Conservation (phyloP, 2,113 vertebrate genomes). For the Vidua chalybeata region DNA sequence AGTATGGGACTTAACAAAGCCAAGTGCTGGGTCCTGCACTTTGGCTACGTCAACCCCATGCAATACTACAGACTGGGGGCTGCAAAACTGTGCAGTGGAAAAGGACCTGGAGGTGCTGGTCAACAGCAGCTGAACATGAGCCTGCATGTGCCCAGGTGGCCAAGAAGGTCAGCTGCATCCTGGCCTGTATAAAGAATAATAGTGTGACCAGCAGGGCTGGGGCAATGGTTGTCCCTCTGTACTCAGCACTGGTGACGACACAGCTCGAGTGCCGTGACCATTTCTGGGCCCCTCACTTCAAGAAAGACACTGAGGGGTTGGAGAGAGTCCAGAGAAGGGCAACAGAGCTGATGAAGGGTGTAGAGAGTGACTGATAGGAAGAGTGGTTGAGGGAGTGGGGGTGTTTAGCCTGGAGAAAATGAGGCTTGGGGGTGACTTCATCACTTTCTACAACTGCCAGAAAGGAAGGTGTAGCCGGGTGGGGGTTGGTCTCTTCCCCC, state of each 20-base stretch:
- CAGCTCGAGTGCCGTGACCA: neutral
- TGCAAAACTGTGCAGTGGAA: neutral
- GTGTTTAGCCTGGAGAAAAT: neutral
- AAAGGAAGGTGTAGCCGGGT: neutral
- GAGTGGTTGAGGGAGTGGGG: neutral
- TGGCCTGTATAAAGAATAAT: accelerated
- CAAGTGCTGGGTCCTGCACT: neutral
- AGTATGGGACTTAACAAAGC: neutral
- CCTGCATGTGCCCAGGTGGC: neutral
- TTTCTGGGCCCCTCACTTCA: neutral
- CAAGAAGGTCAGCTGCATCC: neutral
- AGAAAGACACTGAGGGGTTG: neutral
- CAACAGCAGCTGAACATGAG: neutral
- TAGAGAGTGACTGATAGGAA: neutral
- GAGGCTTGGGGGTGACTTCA: neutral
- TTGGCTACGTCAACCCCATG: neutral
- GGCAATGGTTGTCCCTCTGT: neutral
- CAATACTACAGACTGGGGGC: neutral
- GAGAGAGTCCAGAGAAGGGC: neutral
- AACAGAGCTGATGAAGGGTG: neutral
- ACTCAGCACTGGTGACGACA: too few relatives aligned
- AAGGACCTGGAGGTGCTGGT: neutral
- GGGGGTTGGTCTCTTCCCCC: neutral
- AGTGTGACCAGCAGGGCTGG: neutral
- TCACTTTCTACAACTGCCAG: neutral